Percentiles rank a stretch among this genome's conserved stretches.
These are phyloP conservation scores for Acanthiza pusilla DNA, from an alignment of 2,797 vertebrate genomes.

Conservation along the genomic window DNA sequence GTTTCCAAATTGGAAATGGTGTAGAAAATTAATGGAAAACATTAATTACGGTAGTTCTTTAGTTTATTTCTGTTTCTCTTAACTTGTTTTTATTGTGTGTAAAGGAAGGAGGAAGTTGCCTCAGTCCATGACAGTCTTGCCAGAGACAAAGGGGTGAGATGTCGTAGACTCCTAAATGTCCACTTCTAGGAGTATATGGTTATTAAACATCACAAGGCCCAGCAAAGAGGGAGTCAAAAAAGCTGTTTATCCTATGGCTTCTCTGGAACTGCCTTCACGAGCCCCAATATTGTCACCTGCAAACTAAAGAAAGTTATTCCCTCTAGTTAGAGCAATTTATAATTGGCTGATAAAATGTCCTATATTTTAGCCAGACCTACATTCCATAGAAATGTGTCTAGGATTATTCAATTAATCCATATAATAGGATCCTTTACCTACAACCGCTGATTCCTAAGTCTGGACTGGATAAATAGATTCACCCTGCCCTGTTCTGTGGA, in stretches of 20 bases:
- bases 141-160: background rate
- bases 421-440: background rate
- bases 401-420: background rate
- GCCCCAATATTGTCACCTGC: background rate
- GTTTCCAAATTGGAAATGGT: background rate
- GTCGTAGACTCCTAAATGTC: background rate
- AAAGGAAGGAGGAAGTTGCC: background rate
- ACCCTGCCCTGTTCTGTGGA: background rate
- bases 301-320: background rate
- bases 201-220: background rate
- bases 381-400: background rate
- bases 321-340: background rate
- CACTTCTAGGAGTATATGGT: background rate
- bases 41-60: background rate
- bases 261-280: background rate
- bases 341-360: background rate
- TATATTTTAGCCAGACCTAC: background rate
- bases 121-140: background rate
- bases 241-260: background rate
- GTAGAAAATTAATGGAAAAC: background rate
- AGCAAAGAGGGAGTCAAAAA: background rate
- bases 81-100: background rate
- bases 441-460: background rate
- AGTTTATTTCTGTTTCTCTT: background rate
- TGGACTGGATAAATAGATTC: background rate